Percentiles rank a stretch among this genome's conserved stretches.
Evolutionary conservation across 2,888 invertebrate genomes (phyloP).

Genomic region (Rhagonycha fulva): DNA sequence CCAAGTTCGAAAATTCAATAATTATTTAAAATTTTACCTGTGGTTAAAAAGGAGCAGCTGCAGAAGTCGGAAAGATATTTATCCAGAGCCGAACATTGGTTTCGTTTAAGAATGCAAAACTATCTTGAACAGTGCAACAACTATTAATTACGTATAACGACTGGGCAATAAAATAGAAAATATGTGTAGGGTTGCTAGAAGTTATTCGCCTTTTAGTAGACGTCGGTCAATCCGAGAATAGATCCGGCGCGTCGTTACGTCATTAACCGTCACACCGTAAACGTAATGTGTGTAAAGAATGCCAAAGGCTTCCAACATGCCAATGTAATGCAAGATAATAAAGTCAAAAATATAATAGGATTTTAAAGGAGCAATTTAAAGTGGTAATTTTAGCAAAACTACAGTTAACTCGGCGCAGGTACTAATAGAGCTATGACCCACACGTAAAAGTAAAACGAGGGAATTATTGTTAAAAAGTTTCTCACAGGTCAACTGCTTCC

Average conservation of each 20-base stretch:
- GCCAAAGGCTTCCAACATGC: not conserved
- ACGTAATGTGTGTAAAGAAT: constrained; percentile 40
- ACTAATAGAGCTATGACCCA: not conserved
- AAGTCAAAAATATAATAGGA: not conserved
- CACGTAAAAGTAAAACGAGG: not conserved
- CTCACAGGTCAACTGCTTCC: constrained; percentile 6
- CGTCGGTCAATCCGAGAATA: constrained; percentile 46
- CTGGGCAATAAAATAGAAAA: not conserved
- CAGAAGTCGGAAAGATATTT: not conserved
- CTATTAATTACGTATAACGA: not conserved
- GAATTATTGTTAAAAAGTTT: not conserved
- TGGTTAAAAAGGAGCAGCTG: not conserved
- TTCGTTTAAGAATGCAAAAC: not conserved
- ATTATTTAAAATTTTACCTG: not conserved
- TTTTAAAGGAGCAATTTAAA: not conserved
- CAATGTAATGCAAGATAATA: not conserved
- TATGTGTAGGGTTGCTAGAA: constrained; percentile 42
- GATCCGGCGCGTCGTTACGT: constrained; percentile 52
- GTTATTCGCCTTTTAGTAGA: constrained; percentile 49
- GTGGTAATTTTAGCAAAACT: not conserved
- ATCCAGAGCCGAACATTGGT: not conserved
- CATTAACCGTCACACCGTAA: constrained; percentile 41
- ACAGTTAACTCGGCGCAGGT: not conserved
- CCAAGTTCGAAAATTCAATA: not conserved
- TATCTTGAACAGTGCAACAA: not conserved